phyloP scores from a whole-genome alignment of 2,888 invertebrate genomes.

The Zygothrica quintamaculata region DNA sequence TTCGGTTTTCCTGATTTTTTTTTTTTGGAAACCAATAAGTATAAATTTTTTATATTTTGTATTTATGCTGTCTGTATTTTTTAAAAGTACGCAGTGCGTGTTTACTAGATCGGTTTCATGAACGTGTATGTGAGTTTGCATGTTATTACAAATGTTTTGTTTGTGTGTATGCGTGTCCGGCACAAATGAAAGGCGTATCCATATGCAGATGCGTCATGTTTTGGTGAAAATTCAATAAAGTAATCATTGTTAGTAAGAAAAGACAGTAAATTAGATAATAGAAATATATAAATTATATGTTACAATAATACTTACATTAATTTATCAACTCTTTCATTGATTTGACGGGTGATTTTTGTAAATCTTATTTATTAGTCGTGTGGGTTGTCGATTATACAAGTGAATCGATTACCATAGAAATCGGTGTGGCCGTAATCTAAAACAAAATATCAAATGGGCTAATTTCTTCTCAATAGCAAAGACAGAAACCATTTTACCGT shows the following conservation, averaged over 20 bases:
- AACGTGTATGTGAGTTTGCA: constrained; percentile 12
- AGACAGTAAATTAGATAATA: neutral
- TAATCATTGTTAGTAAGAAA: constrained; percentile 37
- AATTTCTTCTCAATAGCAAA: neutral
- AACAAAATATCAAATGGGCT: constrained; percentile 5
- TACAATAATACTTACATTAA: constrained; percentile 52
- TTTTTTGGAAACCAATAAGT: constrained; percentile 35
- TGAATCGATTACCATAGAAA: constrained; percentile 38
- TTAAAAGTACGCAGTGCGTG: constrained; percentile 46
- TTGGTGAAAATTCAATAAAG: constrained; percentile 69
- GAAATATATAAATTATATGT: constrained; percentile 48
- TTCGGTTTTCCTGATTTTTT: constrained; percentile 27
- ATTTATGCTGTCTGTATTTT: constrained; percentile 19
- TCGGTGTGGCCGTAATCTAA: constrained; percentile 25
- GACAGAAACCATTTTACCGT: neutral
- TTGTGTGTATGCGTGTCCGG: constrained; percentile 57
- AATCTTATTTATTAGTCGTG: constrained; percentile 45
- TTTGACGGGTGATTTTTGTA: constrained; percentile 31
- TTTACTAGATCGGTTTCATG: constrained; percentile 35
- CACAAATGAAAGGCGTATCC: constrained; percentile 71
- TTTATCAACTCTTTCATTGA: constrained; percentile 62
- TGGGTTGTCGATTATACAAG: constrained; percentile 39
- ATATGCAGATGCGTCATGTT: constrained; percentile 79
- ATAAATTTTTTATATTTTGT: constrained; percentile 33
- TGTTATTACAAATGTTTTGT: constrained; percentile 45